phyloP scores from a whole-genome alignment of 2,797 vertebrate genomes.

The Coilia nasus region DNA sequence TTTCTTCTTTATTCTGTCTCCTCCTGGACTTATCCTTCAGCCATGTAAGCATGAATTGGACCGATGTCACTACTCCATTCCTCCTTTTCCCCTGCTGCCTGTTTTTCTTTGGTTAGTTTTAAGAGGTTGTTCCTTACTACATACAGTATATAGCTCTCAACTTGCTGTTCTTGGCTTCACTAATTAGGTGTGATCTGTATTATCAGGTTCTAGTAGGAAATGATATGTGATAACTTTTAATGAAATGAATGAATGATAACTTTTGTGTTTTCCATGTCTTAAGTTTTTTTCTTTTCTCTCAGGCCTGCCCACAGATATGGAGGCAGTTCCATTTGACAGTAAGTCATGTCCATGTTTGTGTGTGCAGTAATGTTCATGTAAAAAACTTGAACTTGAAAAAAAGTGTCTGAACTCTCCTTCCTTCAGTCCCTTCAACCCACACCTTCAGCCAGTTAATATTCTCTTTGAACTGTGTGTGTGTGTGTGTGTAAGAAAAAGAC shows the following conservation, averaged over 20 bases:
- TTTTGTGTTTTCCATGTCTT: not conserved
- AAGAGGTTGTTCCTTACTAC: not conserved
- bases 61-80: conserved; percentile 80
- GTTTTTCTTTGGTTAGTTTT: not conserved
- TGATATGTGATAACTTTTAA: too few relatives aligned
- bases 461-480: not conserved
- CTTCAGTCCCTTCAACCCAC: too few relatives aligned
- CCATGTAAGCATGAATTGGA: not conserved
- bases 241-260: too few relatives aligned
- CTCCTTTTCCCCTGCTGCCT: conserved; percentile 32
- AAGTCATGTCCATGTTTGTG: conserved; percentile 70
- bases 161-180: not conserved
- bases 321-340: conserved; percentile 98
- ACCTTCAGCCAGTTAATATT: too few relatives aligned
- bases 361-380: not conserved
- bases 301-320: conserved; percentile 98
- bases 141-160: not conserved
- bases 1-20: conserved; percentile 77
- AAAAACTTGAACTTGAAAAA: not conserved
- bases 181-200: not conserved
- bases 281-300: conserved; percentile 53
- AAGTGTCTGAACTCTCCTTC: too few relatives aligned
- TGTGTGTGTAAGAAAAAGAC: conserved; percentile 47
- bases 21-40: not conserved
- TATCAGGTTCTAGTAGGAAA: not conserved